Base-by-base conservation (phyloP, 2,113 vertebrate genomes). In the Hipposideros armiger region DNA sequence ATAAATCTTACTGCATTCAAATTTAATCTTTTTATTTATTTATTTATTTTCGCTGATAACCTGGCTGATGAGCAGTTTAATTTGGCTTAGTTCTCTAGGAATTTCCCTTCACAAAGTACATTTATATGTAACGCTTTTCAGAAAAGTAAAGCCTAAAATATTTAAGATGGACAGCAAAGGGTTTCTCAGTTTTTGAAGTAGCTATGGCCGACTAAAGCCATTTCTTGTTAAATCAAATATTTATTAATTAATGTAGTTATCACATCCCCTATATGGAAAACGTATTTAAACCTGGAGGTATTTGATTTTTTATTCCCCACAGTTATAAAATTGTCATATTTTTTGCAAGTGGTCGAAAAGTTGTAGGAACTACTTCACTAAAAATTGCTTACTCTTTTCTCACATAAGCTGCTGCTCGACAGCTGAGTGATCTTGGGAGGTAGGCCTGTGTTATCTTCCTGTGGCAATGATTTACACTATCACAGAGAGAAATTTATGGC, bases 401-500 rank as follows among this genome's bases (percentile, higher is more conserved):
- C 42, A 10, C 17, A 3, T 78, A 50, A 62, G n/a, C 52, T 70
- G 22, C 45, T 16, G 20, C 40, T 90, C 19, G 24, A 1, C 60
- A 73, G 62, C 83, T 86, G 58, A 47, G 54, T 15, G 26, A n/a
- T 74, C 40, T 77, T 1, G 7, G 54, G 87, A 90, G 90, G 69
- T 62, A 40, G 67, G 42, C 70, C 60, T 76, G 30, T 36, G 45
- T 50, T 47, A 24, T 20, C 58, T 24, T 81, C 45, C 16, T 10
- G 8, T 28, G 54, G 6, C 30, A 7, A 2, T 86, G 96, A 95
- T 87, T 96, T 90, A 88, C 22, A 7, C 54, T 73, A 28, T 76
- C 11, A 24, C 54, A 54, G 78, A 77, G 90, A 87, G 52, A 72
- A 76, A 96, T 96, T 96, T 96, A 94, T 72, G 28, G 73, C 64